Percentiles rank a stretch among this genome's conserved stretches.
Evolutionary conservation across 2,797 vertebrate species (phyloP).

Genomic region (Enteromius fasciolatus): DNA sequence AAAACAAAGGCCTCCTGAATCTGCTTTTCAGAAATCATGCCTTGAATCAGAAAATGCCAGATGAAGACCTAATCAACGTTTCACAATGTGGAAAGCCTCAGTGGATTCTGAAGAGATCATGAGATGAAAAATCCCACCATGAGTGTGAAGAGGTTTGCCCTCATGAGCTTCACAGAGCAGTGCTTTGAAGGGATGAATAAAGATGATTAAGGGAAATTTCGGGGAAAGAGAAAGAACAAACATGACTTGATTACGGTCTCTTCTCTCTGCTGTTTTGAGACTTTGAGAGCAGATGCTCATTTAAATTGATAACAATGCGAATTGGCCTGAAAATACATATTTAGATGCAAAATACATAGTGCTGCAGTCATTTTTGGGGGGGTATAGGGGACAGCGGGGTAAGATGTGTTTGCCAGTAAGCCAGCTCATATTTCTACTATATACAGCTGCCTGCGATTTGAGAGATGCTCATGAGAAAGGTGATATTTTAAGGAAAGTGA

Average conservation of each 20-base stretch:
- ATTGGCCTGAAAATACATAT: constrained; percentile 25
- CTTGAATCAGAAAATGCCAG: constrained; percentile 33
- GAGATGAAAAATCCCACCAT: constrained; percentile 65
- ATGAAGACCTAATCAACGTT: constrained; percentile 37
- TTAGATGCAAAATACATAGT: constrained; percentile 21
- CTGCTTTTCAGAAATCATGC: constrained; percentile 20
- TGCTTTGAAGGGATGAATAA: constrained; percentile 58
- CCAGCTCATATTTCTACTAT: neutral
- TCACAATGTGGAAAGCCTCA: constrained; percentile 19
- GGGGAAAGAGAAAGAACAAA: constrained; percentile 51
- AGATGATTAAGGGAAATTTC: constrained; percentile 57
- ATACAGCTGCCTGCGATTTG: neutral
- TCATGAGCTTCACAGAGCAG: constrained; percentile 49
- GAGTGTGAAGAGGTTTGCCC: constrained; percentile 56
- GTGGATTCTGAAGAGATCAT: constrained; percentile 49
- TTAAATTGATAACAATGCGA: constrained; percentile 29
- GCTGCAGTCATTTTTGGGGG: neutral
- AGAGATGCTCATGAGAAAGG: neutral
- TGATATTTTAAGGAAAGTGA: neutral
- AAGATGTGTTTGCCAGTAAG: neutral
- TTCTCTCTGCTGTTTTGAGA: constrained; percentile 41
- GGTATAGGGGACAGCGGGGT: neutral
- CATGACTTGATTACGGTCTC: constrained; percentile 48
- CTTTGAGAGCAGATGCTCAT: constrained; percentile 41
- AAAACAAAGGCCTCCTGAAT: constrained; percentile 29